These are phyloP conservation scores for Drosophila mimica DNA, from an alignment of 2,888 invertebrate species.

Conservation along the genomic window DNA sequence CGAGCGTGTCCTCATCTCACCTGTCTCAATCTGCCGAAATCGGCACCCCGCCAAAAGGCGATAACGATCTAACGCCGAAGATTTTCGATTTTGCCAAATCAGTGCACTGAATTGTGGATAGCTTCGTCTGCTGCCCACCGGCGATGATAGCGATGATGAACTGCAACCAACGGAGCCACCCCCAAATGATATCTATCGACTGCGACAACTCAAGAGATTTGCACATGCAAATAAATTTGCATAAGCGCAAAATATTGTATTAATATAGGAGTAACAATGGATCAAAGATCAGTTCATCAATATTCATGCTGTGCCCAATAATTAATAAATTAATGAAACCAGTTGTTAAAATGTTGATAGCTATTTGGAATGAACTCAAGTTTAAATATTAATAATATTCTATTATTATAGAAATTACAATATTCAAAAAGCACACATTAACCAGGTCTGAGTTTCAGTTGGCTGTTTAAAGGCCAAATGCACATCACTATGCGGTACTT, in stretches of 20 bases:
- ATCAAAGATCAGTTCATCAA: background rate
- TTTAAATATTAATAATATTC: background rate
- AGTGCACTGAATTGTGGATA: constrained; percentile 92
- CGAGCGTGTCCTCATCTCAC: constrained; percentile 98
- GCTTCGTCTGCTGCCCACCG: constrained; percentile 87
- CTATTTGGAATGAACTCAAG: background rate
- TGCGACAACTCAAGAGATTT: constrained; percentile 94
- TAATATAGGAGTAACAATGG: background rate
- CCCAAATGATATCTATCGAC: constrained; percentile 95
- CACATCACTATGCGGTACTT: constrained; percentile 34
- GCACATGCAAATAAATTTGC: constrained; percentile 74
- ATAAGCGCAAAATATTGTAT: background rate
- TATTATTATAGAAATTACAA: background rate
- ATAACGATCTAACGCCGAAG: constrained; percentile 92
- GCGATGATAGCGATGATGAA: constrained; percentile 95
- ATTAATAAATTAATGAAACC: background rate
- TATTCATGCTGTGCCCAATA: background rate
- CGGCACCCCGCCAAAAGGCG: constrained; percentile 90
- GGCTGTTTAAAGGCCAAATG: constrained; percentile 24
- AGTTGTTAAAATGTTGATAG: background rate
- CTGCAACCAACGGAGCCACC: constrained; percentile 91
- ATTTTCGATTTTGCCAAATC: constrained; percentile 95
- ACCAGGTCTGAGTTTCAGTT: background rate
- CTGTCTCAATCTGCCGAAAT: constrained; percentile 94
- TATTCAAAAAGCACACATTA: background rate